A percentile compares a stretch with the other conserved stretches of the same genome.
Evolutionary conservation across 2,888 invertebrate genomes (phyloP).

Genomic region (Dichetophora obliterata): DNA sequence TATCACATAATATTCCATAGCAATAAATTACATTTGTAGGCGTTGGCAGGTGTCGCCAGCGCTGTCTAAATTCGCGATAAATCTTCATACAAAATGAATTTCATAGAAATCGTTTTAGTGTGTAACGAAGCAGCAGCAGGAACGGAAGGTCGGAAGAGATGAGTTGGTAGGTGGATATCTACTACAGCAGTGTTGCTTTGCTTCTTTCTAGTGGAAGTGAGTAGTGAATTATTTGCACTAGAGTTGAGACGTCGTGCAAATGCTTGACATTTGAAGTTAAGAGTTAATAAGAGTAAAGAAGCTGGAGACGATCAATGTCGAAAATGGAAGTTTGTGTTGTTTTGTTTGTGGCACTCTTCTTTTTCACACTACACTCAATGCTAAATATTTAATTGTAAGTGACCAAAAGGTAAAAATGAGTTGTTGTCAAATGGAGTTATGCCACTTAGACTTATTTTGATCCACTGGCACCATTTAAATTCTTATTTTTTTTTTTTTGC

Average conservation of each 20-base stretch:
- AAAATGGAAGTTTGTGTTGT: slow-evolving; percentile 43
- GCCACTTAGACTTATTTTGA: no score
- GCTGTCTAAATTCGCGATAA: slow-evolving; percentile 71
- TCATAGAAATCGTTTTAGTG: slow-evolving; percentile 70
- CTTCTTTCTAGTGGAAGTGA: not conserved
- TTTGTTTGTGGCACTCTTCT: no score
- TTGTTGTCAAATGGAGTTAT: no score
- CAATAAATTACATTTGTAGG: slow-evolving; percentile 71
- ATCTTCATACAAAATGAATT: slow-evolving; percentile 71
- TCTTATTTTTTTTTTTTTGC: no score
- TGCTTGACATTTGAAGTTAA: not conserved
- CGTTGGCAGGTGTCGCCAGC: slow-evolving; percentile 71
- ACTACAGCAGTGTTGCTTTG: not conserved
- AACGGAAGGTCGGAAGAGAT: not conserved
- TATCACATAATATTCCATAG: slow-evolving; percentile 57
- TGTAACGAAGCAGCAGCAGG: slow-evolving; percentile 48
- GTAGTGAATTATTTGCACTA: no score
- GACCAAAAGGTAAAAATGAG: no score
- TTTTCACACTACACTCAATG: no score
- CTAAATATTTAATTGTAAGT: no score
- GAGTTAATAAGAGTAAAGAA: slow-evolving; percentile 21
- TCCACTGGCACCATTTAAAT: no score
- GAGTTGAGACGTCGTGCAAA: no score
- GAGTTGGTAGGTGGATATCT: not conserved
- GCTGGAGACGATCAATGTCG: slow-evolving; percentile 29